Base-by-base conservation (phyloP, 2,888 invertebrate genomes). In the Drosophila suboccidentalis region DNA sequence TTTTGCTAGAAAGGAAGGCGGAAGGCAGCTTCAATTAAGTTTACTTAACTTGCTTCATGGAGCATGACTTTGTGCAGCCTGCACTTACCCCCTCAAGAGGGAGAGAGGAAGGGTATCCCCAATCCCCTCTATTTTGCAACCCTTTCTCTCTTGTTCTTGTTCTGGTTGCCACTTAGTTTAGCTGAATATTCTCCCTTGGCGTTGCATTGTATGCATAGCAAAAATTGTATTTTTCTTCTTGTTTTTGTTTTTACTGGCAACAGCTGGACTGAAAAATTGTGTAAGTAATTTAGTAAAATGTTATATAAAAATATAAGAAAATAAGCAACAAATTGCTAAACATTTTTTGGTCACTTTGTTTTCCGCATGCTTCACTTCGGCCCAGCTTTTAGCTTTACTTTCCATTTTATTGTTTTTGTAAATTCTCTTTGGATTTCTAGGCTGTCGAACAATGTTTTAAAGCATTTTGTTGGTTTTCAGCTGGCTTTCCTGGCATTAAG, bases 271-370 rank as follows among this genome's bases (percentile, higher is more conserved):
- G 61, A 59, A 71, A 80, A 80, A 82, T 73, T 80, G 75, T 83
- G 67, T 78, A 75, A 80, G 87, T 89, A 86, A 84, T 84, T 89
- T 88, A 75, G 72, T 80, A 83, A 73, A 87, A 89, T 83, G 72
- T 83, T 88, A 76, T 88, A 76, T 61, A 57, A 69, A 76, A 69
- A 80, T 62, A 55, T 43, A 71, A 44, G 70, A 83, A 75, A 66
- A 73, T 66, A 65, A 71, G 69, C 81, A 74, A 80, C 78, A 86
- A 88, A 75, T 80, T 75, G 77, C 46, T 71, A 59, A 80, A 84
- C 83, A 73, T 73, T 88, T 88, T 85, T 82, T 68, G 71, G 71
- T 74, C 71, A 72, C 61, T 82, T 87, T 80, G 75, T 58, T 66
- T 75, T 44, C 34, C 32, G 55, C 41, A n/a, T n/a, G n/a, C 46